Base-by-base conservation (phyloP, 2,797 vertebrate species). In the Schizopygopsis pylzovi region DNA sequence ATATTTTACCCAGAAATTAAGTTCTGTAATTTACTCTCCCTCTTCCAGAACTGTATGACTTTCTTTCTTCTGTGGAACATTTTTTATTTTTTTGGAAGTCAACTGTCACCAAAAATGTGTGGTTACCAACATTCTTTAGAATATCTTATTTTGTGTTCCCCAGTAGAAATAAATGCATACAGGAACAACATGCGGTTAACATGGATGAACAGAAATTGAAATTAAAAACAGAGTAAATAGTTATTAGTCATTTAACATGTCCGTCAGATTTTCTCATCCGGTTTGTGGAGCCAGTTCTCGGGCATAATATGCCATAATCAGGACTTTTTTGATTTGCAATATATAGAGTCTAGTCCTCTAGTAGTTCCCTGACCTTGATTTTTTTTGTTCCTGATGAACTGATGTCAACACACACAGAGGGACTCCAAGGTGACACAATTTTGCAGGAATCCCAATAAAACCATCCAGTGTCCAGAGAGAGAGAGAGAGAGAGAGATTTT, bases 391-490 rank as follows among this genome's bases (percentile, higher is more conserved):
- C 2, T 39, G 12, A 52, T 68, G 11, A 82, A 72, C 16, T 47
- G 9, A 73, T 43, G 13, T 25, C 22, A 56, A 82, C 16, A 59
- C 33, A 67, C 56, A 47, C 18, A 39, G 2, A 82, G 11, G 28
- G 52, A 45, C 45, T 52, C 39, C 79, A 49, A 80, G 82, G 68
- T 84, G 67, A 83, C 54, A 83, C 84, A 63, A 73, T 54, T 78
- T 70, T 3, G 85, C 65, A 71, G 86, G 82, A 87, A 88, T 68
- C 73, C 59, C 88, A 86, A 88, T 86, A 85, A 81, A 76, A 75
- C 79, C 43, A 79, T 79, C 82, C 79, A 87, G 7, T 87, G 89
- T 84, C 80, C 81, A 28, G 28, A 28, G 28, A 28, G 28, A 15
- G 28, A 2, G 4, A 54, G 41, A 81, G 28, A 52, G 12, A 37